Evolutionary conservation across 2,888 invertebrate species (phyloP).

Genomic region (Tachystola acroxantha): DNA sequence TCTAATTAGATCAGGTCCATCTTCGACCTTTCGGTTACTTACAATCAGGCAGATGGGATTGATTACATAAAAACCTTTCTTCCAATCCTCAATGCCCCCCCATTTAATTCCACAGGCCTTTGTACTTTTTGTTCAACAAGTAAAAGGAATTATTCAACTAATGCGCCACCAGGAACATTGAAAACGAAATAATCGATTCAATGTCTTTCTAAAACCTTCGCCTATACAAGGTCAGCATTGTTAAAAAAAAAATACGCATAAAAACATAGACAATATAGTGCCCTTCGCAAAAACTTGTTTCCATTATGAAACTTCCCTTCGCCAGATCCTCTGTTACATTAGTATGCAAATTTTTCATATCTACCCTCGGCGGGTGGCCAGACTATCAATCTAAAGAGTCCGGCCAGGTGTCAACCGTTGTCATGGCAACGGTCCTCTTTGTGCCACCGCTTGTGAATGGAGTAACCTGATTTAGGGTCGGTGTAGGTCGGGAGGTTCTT

Average conservation of each 20-base stretch:
- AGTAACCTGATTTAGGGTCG: constrained; percentile 19
- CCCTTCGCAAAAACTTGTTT: constrained; percentile 26
- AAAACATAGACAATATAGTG: constrained; percentile 1
- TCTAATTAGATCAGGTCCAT: too few relatives aligned
- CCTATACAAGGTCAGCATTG: constrained; percentile 2
- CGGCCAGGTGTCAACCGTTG: constrained; percentile 51
- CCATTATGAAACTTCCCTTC: constrained; percentile 34
- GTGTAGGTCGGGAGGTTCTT: neutral
- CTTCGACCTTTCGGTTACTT: too few relatives aligned
- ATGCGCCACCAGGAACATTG: neutral
- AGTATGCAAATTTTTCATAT: constrained; percentile 62
- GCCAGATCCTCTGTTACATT: constrained; percentile 38
- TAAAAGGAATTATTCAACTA: too few relatives aligned
- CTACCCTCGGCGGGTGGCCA: constrained; percentile 34
- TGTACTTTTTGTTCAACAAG: too few relatives aligned
- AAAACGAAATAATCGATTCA: neutral
- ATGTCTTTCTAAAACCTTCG: neutral
- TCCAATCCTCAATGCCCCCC: too few relatives aligned
- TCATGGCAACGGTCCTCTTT: constrained; percentile 37
- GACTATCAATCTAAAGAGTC: constrained; percentile 39
- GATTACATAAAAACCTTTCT: too few relatives aligned
- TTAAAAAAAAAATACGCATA: constrained; percentile 1
- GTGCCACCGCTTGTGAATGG: constrained; percentile 18
- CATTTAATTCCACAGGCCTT: too few relatives aligned
- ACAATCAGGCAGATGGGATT: too few relatives aligned